Evolutionary conservation across 2,797 vertebrate genomes (phyloP).

Genomic region (Psittacula derbiana): DNA sequence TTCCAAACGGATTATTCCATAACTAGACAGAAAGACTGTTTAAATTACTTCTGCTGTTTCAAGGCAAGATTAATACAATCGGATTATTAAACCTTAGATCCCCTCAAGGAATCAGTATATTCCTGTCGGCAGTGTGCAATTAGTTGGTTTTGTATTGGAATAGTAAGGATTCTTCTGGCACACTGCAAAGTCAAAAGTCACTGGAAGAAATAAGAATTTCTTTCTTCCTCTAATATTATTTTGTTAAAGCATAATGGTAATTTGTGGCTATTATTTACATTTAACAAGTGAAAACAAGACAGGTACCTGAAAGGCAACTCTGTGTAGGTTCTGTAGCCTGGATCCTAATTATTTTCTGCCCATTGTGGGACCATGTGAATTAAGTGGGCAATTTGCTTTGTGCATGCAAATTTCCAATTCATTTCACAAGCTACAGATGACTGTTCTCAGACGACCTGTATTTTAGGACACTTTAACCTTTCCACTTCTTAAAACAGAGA

Average conservation of each 20-base stretch:
- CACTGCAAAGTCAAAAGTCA: conserved; percentile 16
- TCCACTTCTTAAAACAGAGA: background rate
- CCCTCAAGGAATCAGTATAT: conserved; percentile 3
- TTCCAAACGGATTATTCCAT: conserved; percentile 70
- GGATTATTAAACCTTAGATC: conserved; percentile 11
- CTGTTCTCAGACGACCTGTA: background rate
- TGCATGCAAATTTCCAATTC: conserved; percentile 33
- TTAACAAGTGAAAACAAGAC: conserved; percentile 37
- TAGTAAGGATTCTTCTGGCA: background rate
- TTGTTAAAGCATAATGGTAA: background rate
- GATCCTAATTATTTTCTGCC: conserved; percentile 63
- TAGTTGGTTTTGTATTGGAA: background rate
- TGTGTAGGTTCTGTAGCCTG: conserved; percentile 1
- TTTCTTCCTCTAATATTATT: background rate
- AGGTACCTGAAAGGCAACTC: conserved; percentile 53
- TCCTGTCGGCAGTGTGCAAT: conserved; percentile 14
- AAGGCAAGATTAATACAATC: conserved; percentile 46
- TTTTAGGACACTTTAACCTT: conserved; percentile 9
- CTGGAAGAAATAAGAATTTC: conserved; percentile 29
- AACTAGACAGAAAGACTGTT: conserved; percentile 42
- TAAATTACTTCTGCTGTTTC: conserved; percentile 57
- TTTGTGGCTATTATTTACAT: conserved; percentile 60
- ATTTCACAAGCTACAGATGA: background rate
- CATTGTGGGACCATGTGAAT: conserved; percentile 56
- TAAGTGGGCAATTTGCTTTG: conserved; percentile 64